phyloP scores from a whole-genome alignment of 1,140 invertebrate species.

The Leptoteleia sp. region DNA sequence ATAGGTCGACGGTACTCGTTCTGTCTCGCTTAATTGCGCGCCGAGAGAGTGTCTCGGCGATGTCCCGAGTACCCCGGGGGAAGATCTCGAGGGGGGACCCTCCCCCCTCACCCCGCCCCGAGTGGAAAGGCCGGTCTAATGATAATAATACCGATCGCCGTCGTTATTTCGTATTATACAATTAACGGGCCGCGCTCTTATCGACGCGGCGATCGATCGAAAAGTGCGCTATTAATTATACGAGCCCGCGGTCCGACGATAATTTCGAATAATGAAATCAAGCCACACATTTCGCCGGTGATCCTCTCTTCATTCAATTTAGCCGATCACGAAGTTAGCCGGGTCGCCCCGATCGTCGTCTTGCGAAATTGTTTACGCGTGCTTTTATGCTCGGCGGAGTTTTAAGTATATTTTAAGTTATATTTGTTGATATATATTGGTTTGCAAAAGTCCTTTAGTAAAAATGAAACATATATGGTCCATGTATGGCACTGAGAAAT shows the following conservation, averaged over 20 bases:
- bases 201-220: slow-evolving; percentile 34
- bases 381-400: too few species aligned
- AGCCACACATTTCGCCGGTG: not conserved
- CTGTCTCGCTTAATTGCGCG: slow-evolving; percentile 44
- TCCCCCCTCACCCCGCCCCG: too few species aligned
- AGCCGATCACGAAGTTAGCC: slow-evolving; percentile 16
- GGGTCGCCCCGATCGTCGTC: not conserved
- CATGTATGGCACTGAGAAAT: too few species aligned
- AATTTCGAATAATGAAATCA: slow-evolving; percentile 57
- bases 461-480: too few species aligned
- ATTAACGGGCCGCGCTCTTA: slow-evolving; percentile 42
- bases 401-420: too few species aligned
- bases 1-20: slow-evolving; percentile 36
- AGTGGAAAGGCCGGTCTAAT: slow-evolving; percentile 52
- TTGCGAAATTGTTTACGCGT: too few species aligned
- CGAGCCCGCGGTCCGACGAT: slow-evolving; percentile 6
- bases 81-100: too few species aligned
- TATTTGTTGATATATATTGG: too few species aligned
- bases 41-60: slow-evolving; percentile 9
- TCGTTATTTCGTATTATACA: slow-evolving; percentile 57
- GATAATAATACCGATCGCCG: slow-evolving; percentile 49
- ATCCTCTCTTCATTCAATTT: slow-evolving; percentile 27
- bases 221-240: slow-evolving; percentile 52
- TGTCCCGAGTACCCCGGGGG: slow-evolving; percentile 21
- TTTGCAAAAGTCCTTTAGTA: too few species aligned